phyloP scores from a whole-genome alignment of 2,113 vertebrate genomes.

The Callipepla squamata region DNA sequence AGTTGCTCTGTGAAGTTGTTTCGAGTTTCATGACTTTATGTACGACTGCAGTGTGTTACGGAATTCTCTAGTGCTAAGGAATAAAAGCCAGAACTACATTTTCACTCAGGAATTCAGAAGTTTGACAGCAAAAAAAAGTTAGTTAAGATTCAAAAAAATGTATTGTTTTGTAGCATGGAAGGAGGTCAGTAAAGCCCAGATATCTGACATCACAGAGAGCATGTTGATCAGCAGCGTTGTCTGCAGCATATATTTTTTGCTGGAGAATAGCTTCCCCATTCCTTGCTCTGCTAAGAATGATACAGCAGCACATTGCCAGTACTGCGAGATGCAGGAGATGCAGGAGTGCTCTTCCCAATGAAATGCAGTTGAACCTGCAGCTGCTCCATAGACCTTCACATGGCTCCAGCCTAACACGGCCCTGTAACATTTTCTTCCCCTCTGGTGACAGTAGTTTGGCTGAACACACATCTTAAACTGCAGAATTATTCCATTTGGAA shows the following conservation, averaged over 20 bases:
- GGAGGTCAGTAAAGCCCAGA: not conserved
- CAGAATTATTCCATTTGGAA: not conserved
- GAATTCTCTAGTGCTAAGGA: not conserved
- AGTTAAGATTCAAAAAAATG: not conserved
- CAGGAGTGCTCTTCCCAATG: not conserved
- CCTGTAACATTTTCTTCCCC: accelerated
- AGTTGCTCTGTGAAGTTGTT: not conserved
- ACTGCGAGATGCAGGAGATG: not conserved
- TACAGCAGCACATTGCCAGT: not conserved
- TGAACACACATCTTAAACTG: not conserved
- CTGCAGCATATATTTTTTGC: not conserved
- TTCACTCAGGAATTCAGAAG: not conserved
- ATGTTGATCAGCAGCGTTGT: accelerated
- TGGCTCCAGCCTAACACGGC: not conserved
- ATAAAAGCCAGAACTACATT: not conserved
- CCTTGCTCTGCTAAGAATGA: not conserved
- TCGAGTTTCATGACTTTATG: not conserved
- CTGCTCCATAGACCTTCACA: accelerated
- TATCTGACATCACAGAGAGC: not conserved
- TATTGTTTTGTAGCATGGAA: accelerated
- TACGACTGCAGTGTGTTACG: not conserved
- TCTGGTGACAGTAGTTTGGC: not conserved
- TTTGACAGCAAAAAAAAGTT: not conserved
- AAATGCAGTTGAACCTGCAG: not conserved
- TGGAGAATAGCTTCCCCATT: not conserved